Percentiles rank a stretch among this genome's conserved stretches.
Conservation (phyloP, 37 sponge, comb jelly and placozoan species). For the Petrosia ficiformis region DNA sequence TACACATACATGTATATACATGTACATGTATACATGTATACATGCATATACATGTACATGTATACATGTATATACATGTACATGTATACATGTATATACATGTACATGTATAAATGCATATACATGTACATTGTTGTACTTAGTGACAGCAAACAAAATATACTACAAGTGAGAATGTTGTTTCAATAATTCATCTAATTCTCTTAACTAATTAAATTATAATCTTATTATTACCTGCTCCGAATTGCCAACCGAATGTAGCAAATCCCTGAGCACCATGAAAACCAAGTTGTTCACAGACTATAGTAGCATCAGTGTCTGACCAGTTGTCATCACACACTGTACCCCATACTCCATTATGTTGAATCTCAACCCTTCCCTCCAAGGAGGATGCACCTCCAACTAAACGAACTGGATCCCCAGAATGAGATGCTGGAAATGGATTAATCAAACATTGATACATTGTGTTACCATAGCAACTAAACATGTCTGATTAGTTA, state of each 20-base stretch:
- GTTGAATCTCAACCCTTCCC: constrained; percentile 18
- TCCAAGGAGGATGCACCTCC: constrained; percentile 12
- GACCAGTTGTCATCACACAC: constrained; percentile 28
- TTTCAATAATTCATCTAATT: too few species aligned
- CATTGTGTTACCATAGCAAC: too few species aligned
- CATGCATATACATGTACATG: neutral
- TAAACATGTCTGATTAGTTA: too few species aligned
- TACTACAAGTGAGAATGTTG: too few species aligned
- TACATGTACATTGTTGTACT: neutral
- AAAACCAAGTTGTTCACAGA: constrained; percentile 40
- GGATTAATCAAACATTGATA: too few species aligned
- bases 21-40: constrained; percentile 7
- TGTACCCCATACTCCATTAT: constrained; percentile 32
- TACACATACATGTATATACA: constrained; percentile 3
- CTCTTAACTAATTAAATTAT: too few species aligned
- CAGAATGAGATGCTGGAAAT: neutral
- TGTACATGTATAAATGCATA: constrained; percentile 20
- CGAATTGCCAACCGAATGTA: neutral
- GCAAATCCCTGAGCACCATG: neutral
- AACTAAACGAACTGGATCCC: neutral
- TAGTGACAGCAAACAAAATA: neutral
- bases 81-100: neutral
- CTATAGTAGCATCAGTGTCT: constrained; percentile 3
- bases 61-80: neutral
- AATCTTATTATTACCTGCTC: constrained; percentile 3